phyloP scores from a whole-genome alignment of 2,113 vertebrate species.

The Dromaius novaehollandiae region DNA sequence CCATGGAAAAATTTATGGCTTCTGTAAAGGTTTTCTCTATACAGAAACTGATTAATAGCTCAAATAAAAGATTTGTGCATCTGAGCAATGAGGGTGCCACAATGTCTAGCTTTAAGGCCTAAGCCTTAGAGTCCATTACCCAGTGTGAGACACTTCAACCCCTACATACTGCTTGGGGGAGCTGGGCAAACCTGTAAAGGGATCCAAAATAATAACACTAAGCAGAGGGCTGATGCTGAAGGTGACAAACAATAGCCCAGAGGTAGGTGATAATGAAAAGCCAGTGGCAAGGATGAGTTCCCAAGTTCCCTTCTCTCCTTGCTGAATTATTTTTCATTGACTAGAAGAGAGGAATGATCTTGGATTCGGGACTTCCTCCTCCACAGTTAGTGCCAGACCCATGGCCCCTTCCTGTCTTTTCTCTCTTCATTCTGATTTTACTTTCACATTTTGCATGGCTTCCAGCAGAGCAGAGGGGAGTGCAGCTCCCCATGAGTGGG shows the following conservation, averaged over 20 bases:
- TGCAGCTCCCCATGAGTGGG: background rate
- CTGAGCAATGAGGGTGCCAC: background rate
- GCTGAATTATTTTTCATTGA: background rate
- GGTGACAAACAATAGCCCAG: background rate
- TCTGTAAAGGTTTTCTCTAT: background rate
- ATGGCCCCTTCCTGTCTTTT: background rate
- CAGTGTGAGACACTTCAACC: accelerated
- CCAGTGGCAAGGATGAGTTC: background rate
- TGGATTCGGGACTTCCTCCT: background rate
- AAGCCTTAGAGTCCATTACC: background rate
- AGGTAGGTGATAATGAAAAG: background rate
- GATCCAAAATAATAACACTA: background rate
- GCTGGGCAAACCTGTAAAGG: background rate
- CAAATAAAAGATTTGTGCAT: background rate
- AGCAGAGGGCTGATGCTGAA: background rate
- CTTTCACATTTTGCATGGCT: background rate
- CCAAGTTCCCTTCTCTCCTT: background rate
- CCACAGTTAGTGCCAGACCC: background rate
- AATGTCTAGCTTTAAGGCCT: background rate
- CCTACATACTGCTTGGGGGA: background rate
- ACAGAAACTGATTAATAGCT: background rate
- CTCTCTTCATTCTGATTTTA: background rate
- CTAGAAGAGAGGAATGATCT: background rate
- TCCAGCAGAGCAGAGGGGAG: background rate
- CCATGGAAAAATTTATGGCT: background rate